Evolutionary conservation across 2,113 vertebrate genomes (phyloP).

Genomic region (Noctilio leporinus): DNA sequence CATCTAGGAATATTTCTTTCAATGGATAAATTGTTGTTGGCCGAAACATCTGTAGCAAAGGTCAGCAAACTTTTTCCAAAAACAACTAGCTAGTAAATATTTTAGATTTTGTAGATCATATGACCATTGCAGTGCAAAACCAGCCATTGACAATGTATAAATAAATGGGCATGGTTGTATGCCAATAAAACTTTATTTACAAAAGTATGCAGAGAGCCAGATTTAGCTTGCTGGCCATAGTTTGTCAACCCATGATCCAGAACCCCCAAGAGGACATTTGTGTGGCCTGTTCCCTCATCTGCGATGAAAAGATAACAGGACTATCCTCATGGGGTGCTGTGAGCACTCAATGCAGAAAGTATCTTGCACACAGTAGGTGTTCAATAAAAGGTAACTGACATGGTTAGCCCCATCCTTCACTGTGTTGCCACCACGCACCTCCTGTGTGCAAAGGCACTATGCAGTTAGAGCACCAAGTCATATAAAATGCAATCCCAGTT

Average conservation of each 20-base stretch:
- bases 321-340: too few relatives aligned
- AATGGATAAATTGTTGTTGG: background rate
- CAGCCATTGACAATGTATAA: background rate
- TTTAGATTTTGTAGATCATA: background rate
- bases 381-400: background rate
- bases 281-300: background rate
- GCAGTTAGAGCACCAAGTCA: background rate
- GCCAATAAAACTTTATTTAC: background rate
- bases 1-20: background rate
- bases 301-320: background rate
- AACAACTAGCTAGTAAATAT: background rate
- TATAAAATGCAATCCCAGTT: background rate
- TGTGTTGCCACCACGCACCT: background rate
- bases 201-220: background rate
- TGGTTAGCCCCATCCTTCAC: background rate
- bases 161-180: background rate
- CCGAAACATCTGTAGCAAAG: background rate
- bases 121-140: accelerated
- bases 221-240: background rate
- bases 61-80: background rate
- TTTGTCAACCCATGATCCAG: background rate
- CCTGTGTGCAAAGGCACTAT: background rate
- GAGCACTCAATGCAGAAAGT: background rate
- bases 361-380: too few relatives aligned
- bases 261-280: background rate